Conservation (phyloP, 2,797 vertebrate genomes). For the Onychomys torridus region DNA sequence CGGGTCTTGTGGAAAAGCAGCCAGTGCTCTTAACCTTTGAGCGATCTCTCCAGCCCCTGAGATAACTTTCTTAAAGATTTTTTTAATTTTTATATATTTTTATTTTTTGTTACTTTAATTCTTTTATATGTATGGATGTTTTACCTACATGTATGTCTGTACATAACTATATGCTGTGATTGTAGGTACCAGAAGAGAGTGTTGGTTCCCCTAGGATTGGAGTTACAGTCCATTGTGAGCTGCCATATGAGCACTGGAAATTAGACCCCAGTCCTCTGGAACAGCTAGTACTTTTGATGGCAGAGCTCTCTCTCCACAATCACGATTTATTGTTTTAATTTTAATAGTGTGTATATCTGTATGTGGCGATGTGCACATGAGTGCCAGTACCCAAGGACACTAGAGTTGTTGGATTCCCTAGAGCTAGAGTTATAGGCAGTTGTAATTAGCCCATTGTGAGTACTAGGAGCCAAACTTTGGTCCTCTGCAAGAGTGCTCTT, state of each 20-base stretch:
- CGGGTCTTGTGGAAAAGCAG: too few relatives aligned
- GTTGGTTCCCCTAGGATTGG: not conserved
- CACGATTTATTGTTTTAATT: not conserved
- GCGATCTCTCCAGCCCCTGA: too few relatives aligned
- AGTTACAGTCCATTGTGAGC: not conserved
- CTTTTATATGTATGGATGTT: not conserved
- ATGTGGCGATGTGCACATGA: not conserved
- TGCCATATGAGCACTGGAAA: not conserved
- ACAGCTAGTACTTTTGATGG: not conserved
- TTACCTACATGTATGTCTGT: not conserved
- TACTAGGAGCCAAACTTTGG: not conserved
- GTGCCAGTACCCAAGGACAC: not conserved
- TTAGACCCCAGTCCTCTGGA: not conserved
- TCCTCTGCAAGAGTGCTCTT: not conserved
- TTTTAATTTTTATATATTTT: too few relatives aligned
- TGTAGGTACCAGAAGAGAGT: not conserved
- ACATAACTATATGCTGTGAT: not conserved
- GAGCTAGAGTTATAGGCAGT: not conserved
- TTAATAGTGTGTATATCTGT: not conserved
- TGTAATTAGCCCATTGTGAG: not conserved
- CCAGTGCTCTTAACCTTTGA: too few relatives aligned
- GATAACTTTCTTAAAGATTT: too few relatives aligned
- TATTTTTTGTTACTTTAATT: too few relatives aligned
- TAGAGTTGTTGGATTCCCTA: not conserved
- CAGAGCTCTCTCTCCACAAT: not conserved